phyloP scores from a whole-genome alignment of 1,140 invertebrate genomes.

The Panagrolaimus sp. region DNA sequence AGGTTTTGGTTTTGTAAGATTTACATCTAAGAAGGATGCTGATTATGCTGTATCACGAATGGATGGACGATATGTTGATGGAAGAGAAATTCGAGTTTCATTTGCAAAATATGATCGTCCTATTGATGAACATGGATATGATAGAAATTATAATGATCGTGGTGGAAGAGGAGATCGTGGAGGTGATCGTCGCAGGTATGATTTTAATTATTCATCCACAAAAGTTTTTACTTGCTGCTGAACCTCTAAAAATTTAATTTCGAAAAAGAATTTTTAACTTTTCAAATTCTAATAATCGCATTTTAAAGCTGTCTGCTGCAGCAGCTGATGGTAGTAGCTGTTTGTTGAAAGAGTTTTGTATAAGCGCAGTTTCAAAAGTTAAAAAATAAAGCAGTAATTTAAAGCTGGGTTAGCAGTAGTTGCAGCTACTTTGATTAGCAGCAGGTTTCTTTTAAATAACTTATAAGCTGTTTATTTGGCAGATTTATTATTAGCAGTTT shows the following conservation, averaged over 20 bases:
- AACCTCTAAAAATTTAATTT: background rate
- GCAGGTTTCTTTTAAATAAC: too few species aligned
- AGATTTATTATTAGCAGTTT: too few species aligned
- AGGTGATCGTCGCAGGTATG: background rate
- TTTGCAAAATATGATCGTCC: constrained; percentile 35
- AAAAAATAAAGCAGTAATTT: too few species aligned
- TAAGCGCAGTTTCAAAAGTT: background rate
- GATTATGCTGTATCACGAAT: constrained; percentile 25
- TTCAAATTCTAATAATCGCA: background rate
- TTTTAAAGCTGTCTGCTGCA: constrained; percentile 1
- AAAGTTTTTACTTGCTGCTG: too few species aligned
- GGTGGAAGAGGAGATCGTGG: background rate
- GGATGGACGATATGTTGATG: constrained; percentile 24
- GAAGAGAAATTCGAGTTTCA: constrained; percentile 27
- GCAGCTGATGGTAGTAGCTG: constrained; percentile 9
- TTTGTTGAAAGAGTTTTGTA: background rate
- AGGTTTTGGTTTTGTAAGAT: constrained; percentile 35
- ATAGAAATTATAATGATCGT: background rate
- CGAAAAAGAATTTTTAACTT: background rate
- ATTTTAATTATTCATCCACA: background rate
- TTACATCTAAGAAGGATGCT: constrained; percentile 27
- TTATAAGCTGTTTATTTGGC: too few species aligned
- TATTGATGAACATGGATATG: constrained; percentile 22
- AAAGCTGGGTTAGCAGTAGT: too few species aligned
- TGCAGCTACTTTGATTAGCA: too few species aligned